These are phyloP conservation scores for Ptychoptera albimana DNA, from an alignment of 2,888 invertebrate genomes.

Conservation along the genomic window DNA sequence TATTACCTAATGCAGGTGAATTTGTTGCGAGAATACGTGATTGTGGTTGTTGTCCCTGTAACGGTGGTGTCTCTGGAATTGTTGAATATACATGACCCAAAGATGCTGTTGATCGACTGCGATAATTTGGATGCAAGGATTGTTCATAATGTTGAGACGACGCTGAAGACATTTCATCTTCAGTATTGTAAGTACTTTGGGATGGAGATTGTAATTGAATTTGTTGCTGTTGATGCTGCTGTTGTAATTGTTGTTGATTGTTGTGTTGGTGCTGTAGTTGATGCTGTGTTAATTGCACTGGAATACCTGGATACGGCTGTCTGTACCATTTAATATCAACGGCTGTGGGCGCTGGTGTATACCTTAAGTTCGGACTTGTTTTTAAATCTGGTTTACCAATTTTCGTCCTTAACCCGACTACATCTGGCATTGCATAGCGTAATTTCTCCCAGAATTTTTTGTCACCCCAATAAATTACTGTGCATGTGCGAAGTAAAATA, in stretches of 20 bases:
- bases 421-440: slow-evolving; percentile 64
- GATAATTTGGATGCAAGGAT: background rate
- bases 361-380: slow-evolving; percentile 35
- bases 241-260: background rate
- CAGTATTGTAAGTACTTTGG: slow-evolving; percentile 4
- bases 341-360: slow-evolving; percentile 56
- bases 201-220: slow-evolving; percentile 1
- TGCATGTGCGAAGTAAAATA: slow-evolving; percentile 50
- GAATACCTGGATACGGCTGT: background rate
- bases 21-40: too few species aligned
- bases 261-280: background rate
- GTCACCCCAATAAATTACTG: slow-evolving; percentile 62
- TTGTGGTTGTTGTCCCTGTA: background rate
- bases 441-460: slow-evolving; percentile 82
- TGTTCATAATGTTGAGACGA: slow-evolving; percentile 6
- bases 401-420: slow-evolving; percentile 21
- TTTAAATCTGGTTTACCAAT: slow-evolving; percentile 33
- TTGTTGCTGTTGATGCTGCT: slow-evolving; percentile 3
- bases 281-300: slow-evolving; percentile 3
- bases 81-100: slow-evolving; percentile 8
- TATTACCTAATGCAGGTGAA: too few species aligned
- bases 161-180: slow-evolving; percentile 2
- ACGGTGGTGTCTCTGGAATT: slow-evolving; percentile 8
- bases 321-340: slow-evolving; percentile 3
- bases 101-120: slow-evolving; percentile 1